Conservation (phyloP, 2,113 vertebrate genomes). For the Plestiodon gilberti region DNA sequence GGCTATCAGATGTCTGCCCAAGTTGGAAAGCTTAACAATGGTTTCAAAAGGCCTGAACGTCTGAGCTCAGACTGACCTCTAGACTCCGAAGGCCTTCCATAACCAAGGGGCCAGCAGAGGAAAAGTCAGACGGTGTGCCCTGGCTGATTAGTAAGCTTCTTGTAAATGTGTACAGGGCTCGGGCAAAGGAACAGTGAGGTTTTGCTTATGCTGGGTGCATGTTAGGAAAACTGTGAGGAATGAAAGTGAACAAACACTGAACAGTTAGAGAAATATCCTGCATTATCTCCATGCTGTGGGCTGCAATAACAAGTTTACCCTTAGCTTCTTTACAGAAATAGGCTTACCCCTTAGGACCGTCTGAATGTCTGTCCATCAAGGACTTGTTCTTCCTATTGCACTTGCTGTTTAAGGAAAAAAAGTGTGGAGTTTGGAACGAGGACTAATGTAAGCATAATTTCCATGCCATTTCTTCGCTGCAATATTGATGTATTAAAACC, state of each 20-base stretch:
- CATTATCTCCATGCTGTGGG: slow-evolving; percentile 1
- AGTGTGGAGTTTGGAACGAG: slow-evolving; percentile 3
- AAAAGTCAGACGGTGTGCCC: background rate
- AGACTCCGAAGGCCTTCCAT: background rate
- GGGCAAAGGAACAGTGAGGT: slow-evolving; percentile 49
- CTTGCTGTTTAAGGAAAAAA: background rate
- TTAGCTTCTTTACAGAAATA: background rate
- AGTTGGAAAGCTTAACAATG: background rate
- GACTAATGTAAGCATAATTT: slow-evolving; percentile 29
- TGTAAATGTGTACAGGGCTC: slow-evolving; percentile 53
- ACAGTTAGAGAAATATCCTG: slow-evolving; percentile 36
- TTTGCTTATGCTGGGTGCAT: slow-evolving; percentile 46
- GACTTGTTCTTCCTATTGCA: background rate
- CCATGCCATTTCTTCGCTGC: slow-evolving; percentile 27
- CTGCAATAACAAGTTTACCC: background rate
- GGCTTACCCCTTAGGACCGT: background rate
- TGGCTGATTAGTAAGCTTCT: slow-evolving; percentile 29
- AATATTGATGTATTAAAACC: background rate
- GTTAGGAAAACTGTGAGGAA: slow-evolving; percentile 25
- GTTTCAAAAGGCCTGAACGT: background rate
- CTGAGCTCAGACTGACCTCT: background rate
- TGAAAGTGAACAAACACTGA: slow-evolving; percentile 2
- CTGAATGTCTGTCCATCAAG: background rate
- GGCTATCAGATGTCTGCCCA: background rate
- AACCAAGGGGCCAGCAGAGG: background rate